A percentile compares a stretch with the other conserved stretches of the same genome.
Conservation (phyloP, 2,113 vertebrate species). For the Pangasianodon hypophthalmus region DNA sequence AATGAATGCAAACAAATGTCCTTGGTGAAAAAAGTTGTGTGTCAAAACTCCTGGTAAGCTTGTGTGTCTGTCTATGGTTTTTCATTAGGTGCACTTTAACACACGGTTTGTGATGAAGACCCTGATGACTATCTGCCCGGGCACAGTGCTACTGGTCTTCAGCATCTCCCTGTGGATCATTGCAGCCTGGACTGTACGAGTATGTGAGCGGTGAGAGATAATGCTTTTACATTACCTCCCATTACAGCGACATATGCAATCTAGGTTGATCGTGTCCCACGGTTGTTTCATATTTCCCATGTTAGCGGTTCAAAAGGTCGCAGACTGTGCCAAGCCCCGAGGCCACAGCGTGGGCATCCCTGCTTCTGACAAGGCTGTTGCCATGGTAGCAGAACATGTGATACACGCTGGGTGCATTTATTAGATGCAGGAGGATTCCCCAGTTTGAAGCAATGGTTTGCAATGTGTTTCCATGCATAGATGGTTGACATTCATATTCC, state of each 20-base stretch:
- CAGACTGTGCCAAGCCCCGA: constrained; percentile 32
- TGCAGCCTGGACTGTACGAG: constrained; percentile 95
- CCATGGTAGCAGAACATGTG: constrained; percentile 38
- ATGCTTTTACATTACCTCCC: constrained; percentile 15
- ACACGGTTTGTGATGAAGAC: constrained; percentile 99
- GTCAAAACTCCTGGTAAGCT: background rate
- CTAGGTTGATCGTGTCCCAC: background rate
- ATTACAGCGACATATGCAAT: background rate
- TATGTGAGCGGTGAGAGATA: constrained; percentile 89
- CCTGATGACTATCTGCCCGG: constrained; percentile 97
- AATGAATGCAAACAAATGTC: background rate
- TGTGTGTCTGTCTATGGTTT: constrained; percentile 66
- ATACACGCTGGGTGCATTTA: constrained; percentile 11
- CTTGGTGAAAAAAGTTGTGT: background rate
- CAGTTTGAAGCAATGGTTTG: background rate
- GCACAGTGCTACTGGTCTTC: constrained; percentile 96
- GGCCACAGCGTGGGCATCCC: constrained; percentile 37
- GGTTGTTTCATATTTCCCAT: constrained; percentile 23
- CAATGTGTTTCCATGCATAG: background rate
- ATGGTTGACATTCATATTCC: background rate
- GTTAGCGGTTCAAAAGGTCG: constrained; percentile 44
- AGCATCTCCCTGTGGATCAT: constrained; percentile 99
- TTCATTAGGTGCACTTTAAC: constrained; percentile 97
- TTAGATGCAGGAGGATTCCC: constrained; percentile 42
- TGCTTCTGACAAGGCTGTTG: constrained; percentile 42